Conservation (phyloP, 2,888 invertebrate species). For the Conops quadrifasciatus region DNA sequence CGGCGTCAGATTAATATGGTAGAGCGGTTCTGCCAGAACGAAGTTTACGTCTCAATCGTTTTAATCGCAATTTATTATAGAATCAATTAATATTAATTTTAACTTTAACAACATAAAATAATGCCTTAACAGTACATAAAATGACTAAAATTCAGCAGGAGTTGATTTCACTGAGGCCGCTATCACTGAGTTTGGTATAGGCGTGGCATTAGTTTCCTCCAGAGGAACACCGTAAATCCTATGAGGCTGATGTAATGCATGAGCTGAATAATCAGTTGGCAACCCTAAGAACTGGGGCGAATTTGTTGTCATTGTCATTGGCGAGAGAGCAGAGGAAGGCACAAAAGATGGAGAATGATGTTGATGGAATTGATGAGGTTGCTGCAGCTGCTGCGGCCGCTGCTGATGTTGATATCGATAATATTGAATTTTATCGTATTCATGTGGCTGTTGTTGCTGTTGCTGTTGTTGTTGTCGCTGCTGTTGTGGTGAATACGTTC, state of each 20-base stretch:
- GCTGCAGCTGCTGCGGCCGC: neutral
- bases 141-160: neutral
- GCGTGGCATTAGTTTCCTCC: neutral
- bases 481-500: constrained; percentile 1
- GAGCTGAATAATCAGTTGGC: neutral
- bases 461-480: neutral
- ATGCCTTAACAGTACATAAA: constrained; percentile 3
- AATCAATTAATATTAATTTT: too few species aligned
- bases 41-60: too few species aligned
- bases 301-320: constrained; percentile 1
- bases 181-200: neutral
- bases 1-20: too few species aligned
- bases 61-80: too few species aligned
- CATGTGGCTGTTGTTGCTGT: neutral
- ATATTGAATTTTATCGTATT: neutral
- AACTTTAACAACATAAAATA: too few species aligned
- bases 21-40: too few species aligned
- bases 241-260: constrained; percentile 24
- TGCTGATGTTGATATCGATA: neutral
- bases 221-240: constrained; percentile 24
- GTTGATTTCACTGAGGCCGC: neutral
- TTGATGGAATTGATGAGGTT: neutral
- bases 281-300: neutral
- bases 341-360: neutral
- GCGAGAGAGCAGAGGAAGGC: neutral